phyloP scores from a whole-genome alignment of 2,888 invertebrate species.

The Serrognathus titanus region DNA sequence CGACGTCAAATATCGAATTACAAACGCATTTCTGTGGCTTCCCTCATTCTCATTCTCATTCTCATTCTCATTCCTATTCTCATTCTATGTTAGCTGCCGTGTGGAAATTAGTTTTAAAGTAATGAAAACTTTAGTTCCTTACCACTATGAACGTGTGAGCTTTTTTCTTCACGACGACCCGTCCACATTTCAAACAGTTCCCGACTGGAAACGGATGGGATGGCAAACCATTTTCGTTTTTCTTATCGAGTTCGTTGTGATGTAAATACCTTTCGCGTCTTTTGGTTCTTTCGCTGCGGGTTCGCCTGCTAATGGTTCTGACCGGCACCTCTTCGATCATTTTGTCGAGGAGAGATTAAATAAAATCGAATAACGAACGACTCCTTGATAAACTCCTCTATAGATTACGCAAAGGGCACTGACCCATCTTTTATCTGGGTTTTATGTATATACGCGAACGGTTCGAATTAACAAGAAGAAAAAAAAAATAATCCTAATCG shows the following conservation, averaged over 20 bases:
- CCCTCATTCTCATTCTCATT: slow-evolving; percentile 2
- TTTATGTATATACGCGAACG: slow-evolving; percentile 4
- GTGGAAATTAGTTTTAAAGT: neutral
- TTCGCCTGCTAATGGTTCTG: slow-evolving; percentile 36
- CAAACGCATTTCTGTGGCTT: slow-evolving; percentile 14
- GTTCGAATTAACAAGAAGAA: slow-evolving; percentile 7
- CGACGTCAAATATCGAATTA: neutral
- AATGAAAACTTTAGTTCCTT: neutral
- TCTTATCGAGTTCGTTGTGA: slow-evolving; percentile 24
- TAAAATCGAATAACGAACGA: neutral
- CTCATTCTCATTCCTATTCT: too few species aligned
- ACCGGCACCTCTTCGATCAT: slow-evolving; percentile 38
- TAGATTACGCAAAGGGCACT: slow-evolving; percentile 19
- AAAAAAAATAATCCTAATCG: slow-evolving; percentile 8
- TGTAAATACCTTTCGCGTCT: slow-evolving; percentile 40
- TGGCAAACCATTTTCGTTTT: slow-evolving; percentile 3
- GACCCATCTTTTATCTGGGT: slow-evolving; percentile 25
- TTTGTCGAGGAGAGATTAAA: slow-evolving; percentile 5
- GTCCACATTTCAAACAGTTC: slow-evolving; percentile 18
- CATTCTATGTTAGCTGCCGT: neutral
- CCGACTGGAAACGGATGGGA: neutral
- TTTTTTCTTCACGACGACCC: slow-evolving; percentile 6
- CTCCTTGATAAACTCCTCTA: neutral
- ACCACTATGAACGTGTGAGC: neutral
- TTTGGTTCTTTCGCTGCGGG: slow-evolving; percentile 41